phyloP scores from a whole-genome alignment of 2,888 invertebrate genomes.

The Latrodectus hesperus region DNA sequence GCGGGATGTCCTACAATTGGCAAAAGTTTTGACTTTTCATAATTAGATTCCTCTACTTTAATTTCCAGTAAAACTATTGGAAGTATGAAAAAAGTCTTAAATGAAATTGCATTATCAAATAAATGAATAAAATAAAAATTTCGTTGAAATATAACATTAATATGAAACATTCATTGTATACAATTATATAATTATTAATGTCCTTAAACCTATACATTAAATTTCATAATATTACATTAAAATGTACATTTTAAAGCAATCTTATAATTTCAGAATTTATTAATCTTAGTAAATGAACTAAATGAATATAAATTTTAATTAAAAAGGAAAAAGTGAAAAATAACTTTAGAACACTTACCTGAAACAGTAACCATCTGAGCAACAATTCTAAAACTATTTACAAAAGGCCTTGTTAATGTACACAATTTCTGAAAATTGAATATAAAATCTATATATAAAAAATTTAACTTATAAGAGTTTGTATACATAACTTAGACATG shows the following conservation, averaged over 20 bases:
- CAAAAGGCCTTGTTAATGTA: slow-evolving; percentile 88
- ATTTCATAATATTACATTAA: not conserved
- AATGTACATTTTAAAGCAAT: too few relatives aligned
- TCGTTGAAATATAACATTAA: not conserved
- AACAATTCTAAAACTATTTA: slow-evolving; percentile 92
- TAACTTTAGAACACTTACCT: slow-evolving; percentile 76
- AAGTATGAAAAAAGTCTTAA: not conserved
- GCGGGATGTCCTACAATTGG: slow-evolving; percentile 96
- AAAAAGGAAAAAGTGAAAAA: not conserved
- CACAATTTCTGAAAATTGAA: slow-evolving; percentile 83
- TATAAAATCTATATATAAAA: not conserved
- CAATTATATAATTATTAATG: not conserved
- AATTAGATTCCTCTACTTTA: slow-evolving; percentile 31
- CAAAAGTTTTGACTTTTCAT: slow-evolving; percentile 86
- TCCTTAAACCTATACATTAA: not conserved
- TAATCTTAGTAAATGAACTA: not conserved
- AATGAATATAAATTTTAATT: slow-evolving; percentile 7
- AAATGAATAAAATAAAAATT: not conserved
- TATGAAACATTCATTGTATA: not conserved
- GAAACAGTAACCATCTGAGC: slow-evolving; percentile 97
- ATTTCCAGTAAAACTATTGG: slow-evolving; percentile 48
- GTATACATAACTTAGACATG: too few relatives aligned
- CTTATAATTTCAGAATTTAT: not conserved
- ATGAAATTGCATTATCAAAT: not conserved
- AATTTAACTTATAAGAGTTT: not conserved